Percentiles rank a stretch among this genome's conserved stretches.
These are phyloP conservation scores for Dasysyrphus tricinctus DNA, from an alignment of 2,888 invertebrate genomes.

Conservation along the genomic window DNA sequence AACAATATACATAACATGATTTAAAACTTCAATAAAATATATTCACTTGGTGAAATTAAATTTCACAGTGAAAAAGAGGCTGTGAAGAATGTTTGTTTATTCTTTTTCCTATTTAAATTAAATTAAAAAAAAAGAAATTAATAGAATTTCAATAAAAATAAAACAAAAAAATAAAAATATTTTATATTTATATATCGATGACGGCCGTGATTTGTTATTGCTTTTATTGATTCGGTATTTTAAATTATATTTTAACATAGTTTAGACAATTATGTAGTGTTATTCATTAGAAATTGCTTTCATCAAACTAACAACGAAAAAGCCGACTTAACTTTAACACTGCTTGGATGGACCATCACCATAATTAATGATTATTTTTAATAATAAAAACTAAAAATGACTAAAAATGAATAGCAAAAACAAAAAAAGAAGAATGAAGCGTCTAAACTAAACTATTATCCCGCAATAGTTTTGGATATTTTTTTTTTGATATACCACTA, in stretches of 20 bases:
- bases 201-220: conserved; percentile 58
- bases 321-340: conserved; percentile 30
- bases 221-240: conserved; percentile 47
- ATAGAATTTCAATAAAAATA: neutral
- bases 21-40: conserved; percentile 73
- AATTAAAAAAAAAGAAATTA: conserved; percentile 17
- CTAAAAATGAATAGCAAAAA: conserved; percentile 31
- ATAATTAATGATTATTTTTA: conserved; percentile 39
- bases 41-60: conserved; percentile 64
- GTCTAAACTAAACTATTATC: conserved; percentile 48
- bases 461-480: conserved; percentile 62
- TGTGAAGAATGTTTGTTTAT: conserved; percentile 56
- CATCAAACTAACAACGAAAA: conserved; percentile 22
- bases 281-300: conserved; percentile 32
- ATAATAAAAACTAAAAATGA: conserved; percentile 29
- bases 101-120: conserved; percentile 26
- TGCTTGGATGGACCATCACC: conserved; percentile 59
- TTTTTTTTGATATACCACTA: conserved; percentile 57
- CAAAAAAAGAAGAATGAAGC: neutral
- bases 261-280: conserved; percentile 24
- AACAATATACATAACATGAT: conserved; percentile 72
- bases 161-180: conserved; percentile 6
- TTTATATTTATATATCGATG: conserved; percentile 61
- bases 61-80: conserved; percentile 59
- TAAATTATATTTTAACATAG: conserved; percentile 26